Conservation (phyloP, 2,113 vertebrate species). For the Collichthys lucidus region DNA sequence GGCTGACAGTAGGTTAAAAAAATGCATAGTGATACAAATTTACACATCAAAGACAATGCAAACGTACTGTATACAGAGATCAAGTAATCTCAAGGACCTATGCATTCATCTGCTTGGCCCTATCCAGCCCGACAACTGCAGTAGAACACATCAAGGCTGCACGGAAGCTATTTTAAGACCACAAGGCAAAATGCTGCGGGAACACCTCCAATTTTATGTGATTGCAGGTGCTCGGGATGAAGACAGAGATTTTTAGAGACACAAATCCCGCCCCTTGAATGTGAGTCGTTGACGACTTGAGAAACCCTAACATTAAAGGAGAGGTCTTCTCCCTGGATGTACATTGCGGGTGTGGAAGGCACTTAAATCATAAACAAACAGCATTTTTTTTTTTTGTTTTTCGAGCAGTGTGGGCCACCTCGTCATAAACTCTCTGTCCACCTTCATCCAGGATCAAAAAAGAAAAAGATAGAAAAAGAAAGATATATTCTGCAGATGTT, state of each 20-base stretch:
- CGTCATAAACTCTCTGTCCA: constrained; percentile 21
- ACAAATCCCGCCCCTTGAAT: constrained; percentile 19
- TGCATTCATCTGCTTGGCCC: constrained; percentile 38
- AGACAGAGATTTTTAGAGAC: constrained; percentile 40
- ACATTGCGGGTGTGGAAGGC: neutral
- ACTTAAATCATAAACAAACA: constrained; percentile 28
- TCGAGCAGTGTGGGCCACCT: constrained; percentile 12
- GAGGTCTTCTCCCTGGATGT: constrained; percentile 28
- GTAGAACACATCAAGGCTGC: constrained; percentile 48
- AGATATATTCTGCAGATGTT: neutral
- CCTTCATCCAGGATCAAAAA: constrained; percentile 20
- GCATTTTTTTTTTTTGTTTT: neutral
- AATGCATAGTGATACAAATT: constrained; percentile 9
- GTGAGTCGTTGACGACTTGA: constrained; percentile 27
- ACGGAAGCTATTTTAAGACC: constrained; percentile 61
- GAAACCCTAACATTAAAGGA: constrained; percentile 27
- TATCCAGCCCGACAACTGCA: constrained; percentile 44
- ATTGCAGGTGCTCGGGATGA: constrained; percentile 58
- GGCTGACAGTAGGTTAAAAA: neutral
- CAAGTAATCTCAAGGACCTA: constrained; percentile 4
- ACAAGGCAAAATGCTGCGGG: constrained; percentile 44
- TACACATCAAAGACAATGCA: constrained; percentile 24
- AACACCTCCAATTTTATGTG: constrained; percentile 55
- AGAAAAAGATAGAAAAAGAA: neutral
- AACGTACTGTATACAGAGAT: neutral